Percentiles rank a stretch among this genome's conserved stretches.
These are phyloP conservation scores for Galbula dea DNA, from an alignment of 2,113 vertebrate species.

Conservation along the genomic window DNA sequence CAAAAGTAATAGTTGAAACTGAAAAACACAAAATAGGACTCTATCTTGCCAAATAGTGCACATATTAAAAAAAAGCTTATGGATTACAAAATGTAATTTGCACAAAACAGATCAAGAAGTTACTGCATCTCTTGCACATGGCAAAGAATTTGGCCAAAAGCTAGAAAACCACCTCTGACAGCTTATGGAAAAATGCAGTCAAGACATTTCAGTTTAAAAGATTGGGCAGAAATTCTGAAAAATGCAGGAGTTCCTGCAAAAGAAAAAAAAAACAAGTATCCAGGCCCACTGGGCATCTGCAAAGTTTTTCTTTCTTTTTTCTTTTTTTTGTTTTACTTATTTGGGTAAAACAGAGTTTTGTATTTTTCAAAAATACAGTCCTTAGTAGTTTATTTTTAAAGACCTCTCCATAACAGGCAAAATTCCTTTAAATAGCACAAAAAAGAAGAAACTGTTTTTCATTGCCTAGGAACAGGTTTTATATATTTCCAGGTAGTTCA, in stretches of 20 bases:
- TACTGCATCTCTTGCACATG: neutral
- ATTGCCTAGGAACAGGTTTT: slow-evolving; percentile 15
- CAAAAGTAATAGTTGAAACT: neutral
- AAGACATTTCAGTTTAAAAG: neutral
- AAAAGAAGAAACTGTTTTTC: slow-evolving; percentile 19
- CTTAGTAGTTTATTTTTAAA: neutral
- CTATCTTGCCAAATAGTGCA: neutral
- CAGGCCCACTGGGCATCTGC: neutral
- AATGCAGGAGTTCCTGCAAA: neutral
- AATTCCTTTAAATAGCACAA: slow-evolving; percentile 9
- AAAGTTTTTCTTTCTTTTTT: neutral
- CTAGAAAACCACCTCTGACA: neutral
- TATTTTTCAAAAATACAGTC: neutral
- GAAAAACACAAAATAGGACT: neutral
- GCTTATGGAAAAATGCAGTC: neutral
- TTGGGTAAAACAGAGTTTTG: neutral
- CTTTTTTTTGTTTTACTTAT: neutral
- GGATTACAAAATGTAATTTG: neutral
- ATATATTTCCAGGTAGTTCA: slow-evolving; percentile 4
- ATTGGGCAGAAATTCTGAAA: neutral
- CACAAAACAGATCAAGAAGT: neutral
- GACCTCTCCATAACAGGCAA: neutral
- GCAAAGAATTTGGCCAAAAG: neutral
- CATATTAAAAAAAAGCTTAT: neutral
- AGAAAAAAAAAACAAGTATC: neutral